Base-by-base conservation (phyloP, 2,113 vertebrate genomes). In the Elgaria multicarinata region DNA sequence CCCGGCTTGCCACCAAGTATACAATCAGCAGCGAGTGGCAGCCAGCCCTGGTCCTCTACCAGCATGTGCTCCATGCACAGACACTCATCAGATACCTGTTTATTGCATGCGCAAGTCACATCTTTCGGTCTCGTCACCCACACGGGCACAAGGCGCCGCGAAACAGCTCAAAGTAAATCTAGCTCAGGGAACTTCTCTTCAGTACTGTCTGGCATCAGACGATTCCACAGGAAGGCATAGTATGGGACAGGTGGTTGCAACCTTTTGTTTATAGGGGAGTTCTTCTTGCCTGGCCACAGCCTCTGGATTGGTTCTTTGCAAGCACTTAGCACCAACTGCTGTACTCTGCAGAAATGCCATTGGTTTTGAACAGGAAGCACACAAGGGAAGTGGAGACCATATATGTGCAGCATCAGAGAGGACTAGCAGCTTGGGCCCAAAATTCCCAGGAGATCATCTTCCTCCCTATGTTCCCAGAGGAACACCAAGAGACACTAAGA, bases 181-280 rank as follows among this genome's bases (percentile, higher is more conserved):
- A 66, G 8, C 36, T 31, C 55, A 39, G 28, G 9, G 31, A 14
- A 6, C 12, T n/a, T 72, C 44, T 69, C 31, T 74, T 50, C 44
- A n/a, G 53, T n/a, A 22, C 33, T 36, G 55, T 7, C 16, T 16
- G 4, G 24, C 1, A 8, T 12, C 1, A 10, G 22, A 44, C 3
- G 12, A 28, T 46, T 42, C 22, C 44, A 77, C 13, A 50, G 81
- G 10, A 83, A 28, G 62, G 12, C 4, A 1, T 20, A 31, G 0
- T 31, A 28, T 66, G 13, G 81, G 24, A 44, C 0, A 44, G 1
- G 26, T 26, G 89, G 50, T 53, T 77, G 93, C 93, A 71, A 31
- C 88, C 93, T 84, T 72, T 89, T 92, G 92, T 90, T 92, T 95
- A 93, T 94, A 87, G 12, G 24, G 46, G 28, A 0, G 50, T 89